Evolutionary conservation across 2,113 vertebrate genomes (phyloP), one percentile per base, ranked within the genome.

Genomic region (Dicrurus megarhynchus): DNA sequence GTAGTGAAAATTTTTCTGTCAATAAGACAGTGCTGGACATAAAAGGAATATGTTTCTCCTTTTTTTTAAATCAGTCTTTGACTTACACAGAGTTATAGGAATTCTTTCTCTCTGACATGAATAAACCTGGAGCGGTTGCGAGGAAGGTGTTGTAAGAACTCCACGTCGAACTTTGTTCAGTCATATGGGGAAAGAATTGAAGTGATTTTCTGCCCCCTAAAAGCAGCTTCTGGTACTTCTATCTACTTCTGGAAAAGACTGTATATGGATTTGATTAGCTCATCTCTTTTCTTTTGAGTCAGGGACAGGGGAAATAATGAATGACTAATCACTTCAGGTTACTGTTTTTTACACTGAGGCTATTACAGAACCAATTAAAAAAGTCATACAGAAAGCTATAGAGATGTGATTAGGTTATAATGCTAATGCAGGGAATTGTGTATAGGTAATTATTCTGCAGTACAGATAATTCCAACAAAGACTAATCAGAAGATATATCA

Each of bases 331-430:
- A 91, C 81, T 94, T 91, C 74, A 87, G 71, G 91, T 91, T 92
- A 82, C 53, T 82, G 46, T 22, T 90, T 96, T 93, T 93, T 91
- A 88, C 74, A 79, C 44, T 19, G 61, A 91, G 22, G 56, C 57
- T 96, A 92, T 95, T 95, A 88, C 41, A 93, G 85, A 96, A 77
- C 47, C 90, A 95, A 96, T 96, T 96, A 46, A 90, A 91, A 81
- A 90, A 87, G 65, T 91, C 47, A 65, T 64, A 55, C 73, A 84
- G 89, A 84, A 92, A 94, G 64, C 76, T 90, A 55, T 33, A 82
- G 15, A 78, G 78, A 94, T 78, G 55, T 95, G 95, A 96, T 96
- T 95, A 94, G 61, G 68, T 90, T 93, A 75, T 87, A 95, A 90
- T 93, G 76, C 50, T 92, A 93, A 92, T 84, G 61, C 42, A 84